A percentile compares a stretch with the other conserved stretches of the same genome.
These are phyloP conservation scores for Temnopleurus reevesii DNA, from an alignment of 53 echinoderm and acorn worm species.

Conservation along the genomic window DNA sequence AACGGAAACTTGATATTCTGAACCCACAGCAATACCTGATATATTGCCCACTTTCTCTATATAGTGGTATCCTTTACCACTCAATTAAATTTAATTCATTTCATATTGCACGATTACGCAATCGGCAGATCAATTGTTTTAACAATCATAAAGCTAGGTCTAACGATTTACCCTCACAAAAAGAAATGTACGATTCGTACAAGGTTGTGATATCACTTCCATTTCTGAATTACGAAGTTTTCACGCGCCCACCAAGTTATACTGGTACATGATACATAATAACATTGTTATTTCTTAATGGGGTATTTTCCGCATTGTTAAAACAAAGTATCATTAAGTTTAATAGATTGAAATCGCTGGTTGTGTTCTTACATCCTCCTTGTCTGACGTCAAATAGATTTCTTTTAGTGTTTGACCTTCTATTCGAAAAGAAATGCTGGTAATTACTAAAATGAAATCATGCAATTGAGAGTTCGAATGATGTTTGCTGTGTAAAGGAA, in stretches of 20 bases:
- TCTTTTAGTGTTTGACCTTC: not conserved
- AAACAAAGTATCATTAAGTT: constrained; percentile 10
- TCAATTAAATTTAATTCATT: too few relatives aligned
- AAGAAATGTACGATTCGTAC: not conserved
- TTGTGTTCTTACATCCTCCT: not conserved
- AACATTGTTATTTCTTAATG: not conserved
- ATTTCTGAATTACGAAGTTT: not conserved
- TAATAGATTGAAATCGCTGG: not conserved
- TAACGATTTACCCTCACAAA: not conserved
- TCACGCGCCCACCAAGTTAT: not conserved
- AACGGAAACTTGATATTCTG: too few relatives aligned
- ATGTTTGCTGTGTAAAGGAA: too few relatives aligned
- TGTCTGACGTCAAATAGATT: not conserved
- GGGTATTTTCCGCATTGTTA: not conserved
- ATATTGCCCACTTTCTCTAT: too few relatives aligned
- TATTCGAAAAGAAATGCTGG: not conserved
- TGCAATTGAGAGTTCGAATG: too few relatives aligned
- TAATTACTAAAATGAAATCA: too few relatives aligned
- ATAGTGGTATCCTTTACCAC: too few relatives aligned
- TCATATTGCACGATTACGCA: constrained; percentile 4
- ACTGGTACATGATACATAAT: constrained; percentile 20
- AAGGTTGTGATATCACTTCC: not conserved
- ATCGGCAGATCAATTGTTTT: not conserved
- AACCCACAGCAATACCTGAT: too few relatives aligned
- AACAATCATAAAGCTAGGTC: not conserved